These are phyloP conservation scores for Hylaeus anthracinus DNA, from an alignment of 1,140 invertebrate genomes.

Conservation along the genomic window DNA sequence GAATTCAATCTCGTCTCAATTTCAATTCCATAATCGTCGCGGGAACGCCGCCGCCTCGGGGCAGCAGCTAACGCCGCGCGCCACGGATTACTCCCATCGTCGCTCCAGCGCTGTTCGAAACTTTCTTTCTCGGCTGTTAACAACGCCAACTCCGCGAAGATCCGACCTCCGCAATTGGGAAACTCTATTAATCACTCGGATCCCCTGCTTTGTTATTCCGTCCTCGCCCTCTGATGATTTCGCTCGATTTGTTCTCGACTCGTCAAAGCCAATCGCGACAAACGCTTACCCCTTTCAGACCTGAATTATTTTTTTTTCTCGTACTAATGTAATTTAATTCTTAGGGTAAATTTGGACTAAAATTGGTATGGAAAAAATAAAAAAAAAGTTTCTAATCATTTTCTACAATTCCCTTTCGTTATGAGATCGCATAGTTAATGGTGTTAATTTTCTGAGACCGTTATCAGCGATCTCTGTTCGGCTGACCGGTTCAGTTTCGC, in stretches of 20 bases:
- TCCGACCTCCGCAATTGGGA: not conserved
- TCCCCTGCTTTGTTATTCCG: not conserved
- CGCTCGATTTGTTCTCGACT: not conserved
- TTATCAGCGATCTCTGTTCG: not conserved
- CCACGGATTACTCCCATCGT: not conserved
- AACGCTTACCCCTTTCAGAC: not conserved
- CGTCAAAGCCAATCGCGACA: not conserved
- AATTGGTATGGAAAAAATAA: too few relatives aligned
- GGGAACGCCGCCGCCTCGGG: too few relatives aligned
- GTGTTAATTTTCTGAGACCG: not conserved
- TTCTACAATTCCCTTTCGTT: not conserved
- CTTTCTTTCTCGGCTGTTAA: not conserved
- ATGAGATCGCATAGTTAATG: not conserved
- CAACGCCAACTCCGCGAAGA: not conserved
- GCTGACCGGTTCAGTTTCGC: not conserved
- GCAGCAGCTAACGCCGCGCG: not conserved
- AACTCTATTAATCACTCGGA: not conserved
- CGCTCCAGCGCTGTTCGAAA: not conserved
- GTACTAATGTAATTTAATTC: too few relatives aligned
- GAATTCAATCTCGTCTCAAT: constrained; percentile 4
- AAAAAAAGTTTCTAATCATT: too few relatives aligned
- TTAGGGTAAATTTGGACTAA: too few relatives aligned
- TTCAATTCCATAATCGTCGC: not conserved
- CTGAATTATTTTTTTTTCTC: too few relatives aligned
- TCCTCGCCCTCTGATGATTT: not conserved